A percentile compares a stretch with the other conserved stretches of the same genome.
These are phyloP conservation scores for Dipus sagitta DNA, from an alignment of 2,797 vertebrate species.

Conservation along the genomic window DNA sequence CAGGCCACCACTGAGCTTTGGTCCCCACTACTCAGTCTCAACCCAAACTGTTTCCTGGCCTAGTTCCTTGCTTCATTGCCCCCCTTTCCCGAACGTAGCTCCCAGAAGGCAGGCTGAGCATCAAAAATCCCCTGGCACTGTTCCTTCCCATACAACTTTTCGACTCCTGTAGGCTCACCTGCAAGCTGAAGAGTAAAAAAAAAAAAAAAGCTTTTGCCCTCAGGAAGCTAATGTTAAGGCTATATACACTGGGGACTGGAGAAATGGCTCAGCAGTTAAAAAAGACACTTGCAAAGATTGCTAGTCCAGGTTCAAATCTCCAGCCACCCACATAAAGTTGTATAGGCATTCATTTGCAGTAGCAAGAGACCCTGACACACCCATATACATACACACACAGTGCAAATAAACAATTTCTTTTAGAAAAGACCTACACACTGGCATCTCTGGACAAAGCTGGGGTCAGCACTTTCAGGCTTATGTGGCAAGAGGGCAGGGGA, in stretches of 20 bases:
- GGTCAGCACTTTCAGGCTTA: conserved; percentile 34
- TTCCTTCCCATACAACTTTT: not conserved
- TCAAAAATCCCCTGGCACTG: not conserved
- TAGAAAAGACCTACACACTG: not conserved
- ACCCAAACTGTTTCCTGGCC: not conserved
- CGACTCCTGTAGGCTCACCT: not conserved
- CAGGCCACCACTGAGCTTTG: not conserved
- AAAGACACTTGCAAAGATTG: no score
- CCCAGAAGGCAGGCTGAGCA: not conserved
- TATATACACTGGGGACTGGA: not conserved
- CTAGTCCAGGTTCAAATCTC: no score
- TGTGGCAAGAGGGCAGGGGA: not conserved
- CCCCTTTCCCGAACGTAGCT: not conserved
- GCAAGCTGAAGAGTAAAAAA: not conserved
- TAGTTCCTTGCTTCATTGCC: not conserved
- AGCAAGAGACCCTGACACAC: no score
- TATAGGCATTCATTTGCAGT: no score
- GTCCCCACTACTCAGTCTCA: not conserved
- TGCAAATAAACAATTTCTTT: no score
- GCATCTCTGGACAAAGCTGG: not conserved
- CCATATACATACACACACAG: not conserved
- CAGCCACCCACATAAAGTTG: no score
- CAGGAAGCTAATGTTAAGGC: not conserved
- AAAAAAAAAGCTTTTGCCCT: not conserved
- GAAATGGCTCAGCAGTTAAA: no score